Evolutionary conservation across 2,797 vertebrate species (phyloP).

Genomic region (Nannoperca australis): DNA sequence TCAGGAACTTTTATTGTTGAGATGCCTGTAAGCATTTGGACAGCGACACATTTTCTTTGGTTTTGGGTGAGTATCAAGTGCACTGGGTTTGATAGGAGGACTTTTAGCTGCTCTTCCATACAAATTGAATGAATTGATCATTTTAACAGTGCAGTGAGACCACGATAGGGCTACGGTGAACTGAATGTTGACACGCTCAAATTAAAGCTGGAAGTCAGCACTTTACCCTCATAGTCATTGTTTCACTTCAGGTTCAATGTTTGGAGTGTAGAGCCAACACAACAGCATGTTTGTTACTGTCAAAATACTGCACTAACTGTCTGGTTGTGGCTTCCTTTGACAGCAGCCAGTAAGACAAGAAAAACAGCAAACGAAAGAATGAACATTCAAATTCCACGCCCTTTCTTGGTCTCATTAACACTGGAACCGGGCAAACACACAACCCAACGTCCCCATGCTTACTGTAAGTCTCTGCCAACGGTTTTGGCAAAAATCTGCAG

Average conservation of each 20-base stretch:
- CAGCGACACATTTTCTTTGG: constrained; percentile 5
- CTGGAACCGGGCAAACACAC: neutral
- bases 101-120: neutral
- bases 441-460: constrained; percentile 70
- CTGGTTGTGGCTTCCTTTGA: neutral
- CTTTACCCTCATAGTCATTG: neutral
- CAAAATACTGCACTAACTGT: neutral
- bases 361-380: neutral
- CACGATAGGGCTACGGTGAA: neutral
- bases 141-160: neutral
- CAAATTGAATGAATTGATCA: neutral
- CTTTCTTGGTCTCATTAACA: neutral
- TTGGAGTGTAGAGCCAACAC: constrained; percentile 16
- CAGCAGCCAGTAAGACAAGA: neutral
- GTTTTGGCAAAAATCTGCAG: constrained; percentile 91
- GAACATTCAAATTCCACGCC: neutral
- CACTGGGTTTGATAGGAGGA: neutral
- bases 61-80: neutral
- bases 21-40: neutral
- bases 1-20: neutral
- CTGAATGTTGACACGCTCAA: neutral
- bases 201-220: constrained; percentile 1
- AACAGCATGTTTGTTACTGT: neutral
- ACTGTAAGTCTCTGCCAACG: constrained; percentile 91
- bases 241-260: neutral